Conservation (phyloP, 1,140 invertebrate genomes). For the Sycophila sp. region DNA sequence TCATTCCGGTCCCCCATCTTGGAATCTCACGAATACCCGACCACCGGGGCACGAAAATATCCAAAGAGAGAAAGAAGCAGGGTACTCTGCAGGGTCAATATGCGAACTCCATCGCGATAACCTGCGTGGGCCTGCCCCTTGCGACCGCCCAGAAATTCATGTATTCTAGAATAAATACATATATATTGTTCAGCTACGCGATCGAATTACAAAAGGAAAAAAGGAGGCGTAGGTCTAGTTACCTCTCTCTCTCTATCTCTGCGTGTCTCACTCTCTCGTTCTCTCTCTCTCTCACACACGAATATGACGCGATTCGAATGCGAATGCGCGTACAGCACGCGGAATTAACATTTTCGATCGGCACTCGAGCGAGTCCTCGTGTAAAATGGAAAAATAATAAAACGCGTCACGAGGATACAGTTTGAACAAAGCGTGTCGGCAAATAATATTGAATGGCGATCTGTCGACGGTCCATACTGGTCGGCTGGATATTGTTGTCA, state of each 20-base stretch:
- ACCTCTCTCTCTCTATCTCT: too few relatives aligned
- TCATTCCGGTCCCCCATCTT: too few relatives aligned
- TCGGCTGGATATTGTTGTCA: too few relatives aligned
- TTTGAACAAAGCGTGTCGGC: constrained; percentile 20
- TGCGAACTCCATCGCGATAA: constrained; percentile 14
- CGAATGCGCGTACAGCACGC: not conserved
- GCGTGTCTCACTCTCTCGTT: too few relatives aligned
- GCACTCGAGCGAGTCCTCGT: not conserved
- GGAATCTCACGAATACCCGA: too few relatives aligned
- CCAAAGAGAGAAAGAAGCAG: too few relatives aligned
- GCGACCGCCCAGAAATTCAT: not conserved
- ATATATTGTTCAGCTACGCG: not conserved
- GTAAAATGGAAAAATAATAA: not conserved
- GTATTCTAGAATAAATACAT: constrained; percentile 28
- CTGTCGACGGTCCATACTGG: too few relatives aligned
- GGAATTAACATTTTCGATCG: constrained; percentile 26
- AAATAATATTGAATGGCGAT: not conserved
- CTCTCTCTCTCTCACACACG: too few relatives aligned
- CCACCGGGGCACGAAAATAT: too few relatives aligned
- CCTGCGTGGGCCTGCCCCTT: too few relatives aligned
- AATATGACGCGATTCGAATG: constrained; percentile 22
- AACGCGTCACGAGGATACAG: not conserved
- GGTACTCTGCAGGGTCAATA: constrained; percentile 14
- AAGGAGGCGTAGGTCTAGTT: too few relatives aligned
- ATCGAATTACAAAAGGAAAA: constrained; percentile 39